Evolutionary conservation across 2,797 vertebrate genomes (phyloP).

Genomic region (Peromyscus nudipes): DNA sequence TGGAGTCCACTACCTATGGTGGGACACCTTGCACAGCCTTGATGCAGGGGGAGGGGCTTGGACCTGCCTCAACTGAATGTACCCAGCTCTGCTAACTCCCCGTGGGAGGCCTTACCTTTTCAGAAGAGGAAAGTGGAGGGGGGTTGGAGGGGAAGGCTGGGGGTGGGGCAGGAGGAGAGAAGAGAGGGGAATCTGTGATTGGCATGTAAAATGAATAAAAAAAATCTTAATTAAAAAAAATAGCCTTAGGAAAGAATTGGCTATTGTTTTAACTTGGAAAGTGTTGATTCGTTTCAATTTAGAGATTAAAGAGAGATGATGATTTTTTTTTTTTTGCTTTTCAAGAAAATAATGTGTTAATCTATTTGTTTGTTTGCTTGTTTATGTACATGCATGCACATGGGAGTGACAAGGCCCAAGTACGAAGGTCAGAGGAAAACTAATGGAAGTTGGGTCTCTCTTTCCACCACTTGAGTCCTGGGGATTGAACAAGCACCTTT

Average conservation of each 20-base stretch:
- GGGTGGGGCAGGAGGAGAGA: too few species aligned
- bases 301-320: constrained; percentile 4
- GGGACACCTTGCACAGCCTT: too few species aligned
- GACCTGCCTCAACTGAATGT: too few species aligned
- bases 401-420: neutral
- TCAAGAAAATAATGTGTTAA: neutral
- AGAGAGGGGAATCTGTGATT: too few species aligned
- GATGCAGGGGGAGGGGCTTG: too few species aligned
- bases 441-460: neutral
- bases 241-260: neutral
- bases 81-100: too few species aligned
- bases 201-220: too few species aligned
- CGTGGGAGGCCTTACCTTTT: too few species aligned
- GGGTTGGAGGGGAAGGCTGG: too few species aligned
- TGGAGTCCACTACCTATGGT: too few species aligned
- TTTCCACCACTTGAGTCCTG: neutral
- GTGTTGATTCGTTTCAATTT: constrained; percentile 43
- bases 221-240: neutral
- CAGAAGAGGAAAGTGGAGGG: too few species aligned
- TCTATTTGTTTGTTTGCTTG: neutral
- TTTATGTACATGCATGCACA: neutral
- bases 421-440: neutral
- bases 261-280: neutral
- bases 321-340: neutral
- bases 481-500: neutral